Evolutionary conservation across 2,113 vertebrate species (phyloP), one percentile per base, ranked within the genome.

Genomic region (Nyctibius bracteatus): DNA sequence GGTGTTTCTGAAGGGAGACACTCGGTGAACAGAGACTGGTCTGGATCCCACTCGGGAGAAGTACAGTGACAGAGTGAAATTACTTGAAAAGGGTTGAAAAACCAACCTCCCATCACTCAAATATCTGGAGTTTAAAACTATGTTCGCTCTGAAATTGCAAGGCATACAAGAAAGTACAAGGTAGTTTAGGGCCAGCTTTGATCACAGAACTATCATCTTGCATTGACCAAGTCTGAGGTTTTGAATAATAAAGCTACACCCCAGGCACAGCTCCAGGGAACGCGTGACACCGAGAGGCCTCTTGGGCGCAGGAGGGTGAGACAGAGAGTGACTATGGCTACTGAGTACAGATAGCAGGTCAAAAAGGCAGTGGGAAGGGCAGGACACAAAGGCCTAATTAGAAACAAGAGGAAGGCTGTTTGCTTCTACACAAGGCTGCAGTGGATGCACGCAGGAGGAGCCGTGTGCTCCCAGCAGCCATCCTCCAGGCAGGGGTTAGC

Each of bases 291-390:
- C 0, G 5, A 39, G 35, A 5, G 43, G 43, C 18, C 78, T 47
- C 81, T 17, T 6, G 61, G 35, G 66, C 3, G 8, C 0, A 0
- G n/a, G 31, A n/a, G 28, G 41, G 0, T 30, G 58, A 51, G 25
- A n/a, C 1, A 2, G 43, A n/a, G 22, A 33, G 2, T 10, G 78
- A 1, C 90, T 85, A 73, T 31, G 66, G 72, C 80, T 74, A 4
- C 75, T 55, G 72, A 86, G 28, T 12, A 39, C 33, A 54, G 80
- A 91, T 0, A 49, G 13, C 21, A 46, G 75, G 66, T 55, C 74
- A 54, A 58, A 77, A 77, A 90, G 74, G 81, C 74, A 91, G n/a
- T 7, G 44, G 46, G 81, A 46, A 95, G 71, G 58, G 74, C 74
- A 90, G 28, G 66, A 31, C 35, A 37, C 1, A 3, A 46, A 73